Evolutionary conservation across 2,113 vertebrate genomes (phyloP).

Genomic region (Sceloporus tristichus): DNA sequence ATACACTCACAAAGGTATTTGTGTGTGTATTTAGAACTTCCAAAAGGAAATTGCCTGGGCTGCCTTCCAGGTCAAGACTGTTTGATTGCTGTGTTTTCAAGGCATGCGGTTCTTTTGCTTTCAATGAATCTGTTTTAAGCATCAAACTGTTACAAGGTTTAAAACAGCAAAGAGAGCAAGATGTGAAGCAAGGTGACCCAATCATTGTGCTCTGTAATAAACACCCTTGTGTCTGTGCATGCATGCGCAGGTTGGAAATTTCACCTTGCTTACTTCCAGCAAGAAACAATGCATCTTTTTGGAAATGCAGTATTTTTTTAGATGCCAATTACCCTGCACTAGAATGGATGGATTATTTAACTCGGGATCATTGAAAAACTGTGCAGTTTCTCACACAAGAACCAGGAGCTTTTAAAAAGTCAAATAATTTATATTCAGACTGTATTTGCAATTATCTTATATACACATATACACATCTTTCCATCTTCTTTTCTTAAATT

Average conservation of each 20-base stretch:
- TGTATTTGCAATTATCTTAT: not conserved
- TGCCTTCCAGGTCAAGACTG: constrained; percentile 31
- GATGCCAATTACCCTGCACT: constrained; percentile 1
- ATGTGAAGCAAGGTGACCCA: constrained; percentile 56
- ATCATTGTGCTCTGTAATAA: constrained; percentile 33
- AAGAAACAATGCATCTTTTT: not conserved
- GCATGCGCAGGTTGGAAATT: not conserved
- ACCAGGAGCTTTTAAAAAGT: not conserved
- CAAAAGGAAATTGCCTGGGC: constrained; percentile 27
- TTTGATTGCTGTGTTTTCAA: not conserved
- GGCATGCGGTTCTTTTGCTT: not conserved
- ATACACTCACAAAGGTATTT: not conserved
- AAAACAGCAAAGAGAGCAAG: constrained; percentile 47
- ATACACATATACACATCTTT: not conserved
- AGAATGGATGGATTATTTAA: not conserved
- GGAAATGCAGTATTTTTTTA: constrained; percentile 31
- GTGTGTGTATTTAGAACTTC: not conserved
- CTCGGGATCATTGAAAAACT: not conserved
- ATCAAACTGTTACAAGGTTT: constrained; percentile 31
- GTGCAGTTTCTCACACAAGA: not conserved
- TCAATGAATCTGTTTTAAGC: constrained; percentile 11
- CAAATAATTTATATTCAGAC: not conserved
- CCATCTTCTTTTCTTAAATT: not conserved
- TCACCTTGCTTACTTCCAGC: not conserved
- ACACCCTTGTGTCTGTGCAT: constrained; percentile 13